Evolutionary conservation across 37 sponge, comb jelly and placozoan species (phyloP), one percentile per base, ranked within the genome.

Genomic region (Agelas oroides): DNA sequence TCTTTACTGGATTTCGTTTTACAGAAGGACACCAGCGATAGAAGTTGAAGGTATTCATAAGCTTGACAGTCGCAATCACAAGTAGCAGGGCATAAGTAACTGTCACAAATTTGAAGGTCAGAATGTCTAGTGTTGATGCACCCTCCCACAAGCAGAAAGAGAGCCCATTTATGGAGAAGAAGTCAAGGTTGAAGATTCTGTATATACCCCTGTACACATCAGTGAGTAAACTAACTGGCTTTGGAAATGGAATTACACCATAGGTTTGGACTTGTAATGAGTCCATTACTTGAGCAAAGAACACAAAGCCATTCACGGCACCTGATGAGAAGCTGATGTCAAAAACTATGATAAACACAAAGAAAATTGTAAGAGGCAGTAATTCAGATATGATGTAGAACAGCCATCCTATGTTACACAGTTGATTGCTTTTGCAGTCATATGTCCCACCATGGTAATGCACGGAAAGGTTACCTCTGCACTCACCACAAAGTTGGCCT

Each of bases 91-190:
- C 80, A 71, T 74, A 87, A 1, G 59, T 65, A 24, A 75, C 30
- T 33, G 87, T 87, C 8, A 79, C 67, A 52, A 79, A 87, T 32
- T 73, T 70, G 39, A 87, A 79, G 37, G 87, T 74, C 3, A 87
- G 14, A 0, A 87, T 59, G 32, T 87, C 80, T 3, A 87, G 53
- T 19, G 65, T 75, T 41, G 64, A 60, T 24, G 80, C 80, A 24
- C 80, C 80, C 32, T 80, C n/a, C 80, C 80, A 87, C 0, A 87
- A 53, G 65, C 87, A 87, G 63, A 87, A 87, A 6, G 87, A 87
- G 13, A 87, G 75, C 1, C 33, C 1, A 12, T 79, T 75, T 14
- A 79, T 68, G 46, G 15, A 20, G 80, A 87, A 87, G 75, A 87
- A 87, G 32, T 79, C 80, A 5, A 87, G 21, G 24, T 71, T 87